Base-by-base conservation (phyloP, 2,113 vertebrate genomes). In the Rhineura floridana region DNA sequence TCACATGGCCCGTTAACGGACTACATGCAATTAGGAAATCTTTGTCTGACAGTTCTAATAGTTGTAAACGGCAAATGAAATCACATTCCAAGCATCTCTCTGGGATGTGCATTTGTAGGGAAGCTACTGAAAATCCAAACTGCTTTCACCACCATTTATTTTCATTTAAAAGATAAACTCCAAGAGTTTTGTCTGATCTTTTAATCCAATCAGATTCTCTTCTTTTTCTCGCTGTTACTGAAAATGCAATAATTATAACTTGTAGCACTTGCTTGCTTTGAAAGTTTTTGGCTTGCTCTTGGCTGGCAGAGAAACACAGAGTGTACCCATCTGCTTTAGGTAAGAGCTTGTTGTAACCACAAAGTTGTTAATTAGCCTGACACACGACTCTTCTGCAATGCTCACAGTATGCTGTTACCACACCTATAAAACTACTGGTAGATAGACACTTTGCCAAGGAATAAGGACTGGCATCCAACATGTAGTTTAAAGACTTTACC, bases 201-300 rank as follows among this genome's bases (percentile, higher is more conserved):
- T 95, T 94, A 95, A 95, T 95, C 92, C 92, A 92, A 59, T 88
- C 84, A 81, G 21, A 81, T 90, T 91, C 90, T 93, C 82, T 94
- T 92, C 90, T 90, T 88, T 93, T 91, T 92, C 76, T 81, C 83
- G 84, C 89, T 93, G 84, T 88, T 94, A 91, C 23, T 87, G 86
- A 81, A 93, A 91, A 83, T 86, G 75, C 62, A 81, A 90, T 95
- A 93, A 94, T 95, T 95, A 93, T 93, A 93, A 94, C 92, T 94
- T 94, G 91, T 93, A 94, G 92, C 95, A 95, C 94, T 94, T 96
- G 95, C 93, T 95, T 70, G 21, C 95, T 94, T 95, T 96, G 95
- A 94, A 94, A 95, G 86, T 28, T 89, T 87, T 93, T 94, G 87
- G 92, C 87, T 94, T 91, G 77, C 70, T 92, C 83, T 90, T 92